Percentiles rank a stretch among this genome's conserved stretches.
phyloP scores from a whole-genome alignment of 53 echinoderm and acorn worm genomes.

The Paracentrotus lividus region DNA sequence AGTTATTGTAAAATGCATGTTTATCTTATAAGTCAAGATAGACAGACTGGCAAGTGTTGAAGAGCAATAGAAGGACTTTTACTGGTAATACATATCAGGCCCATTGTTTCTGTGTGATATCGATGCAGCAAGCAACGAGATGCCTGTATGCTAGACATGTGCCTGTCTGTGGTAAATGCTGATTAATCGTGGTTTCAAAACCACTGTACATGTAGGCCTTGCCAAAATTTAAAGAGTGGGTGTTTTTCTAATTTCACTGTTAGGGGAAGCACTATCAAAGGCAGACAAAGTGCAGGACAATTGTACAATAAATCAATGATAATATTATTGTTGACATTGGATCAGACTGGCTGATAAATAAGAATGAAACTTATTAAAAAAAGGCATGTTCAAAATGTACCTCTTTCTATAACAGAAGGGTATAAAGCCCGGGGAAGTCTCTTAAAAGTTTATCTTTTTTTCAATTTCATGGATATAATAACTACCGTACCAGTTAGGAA shows the following conservation, averaged over 20 bases:
- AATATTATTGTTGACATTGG: too few species aligned
- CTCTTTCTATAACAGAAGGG: background rate
- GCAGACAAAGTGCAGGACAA: background rate
- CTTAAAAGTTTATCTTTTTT: background rate
- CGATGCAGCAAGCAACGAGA: background rate
- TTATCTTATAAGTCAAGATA: background rate
- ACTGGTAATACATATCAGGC: background rate
- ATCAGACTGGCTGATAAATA: too few species aligned
- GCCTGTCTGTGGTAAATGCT: background rate
- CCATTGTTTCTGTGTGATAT: background rate
- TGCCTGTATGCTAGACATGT: background rate
- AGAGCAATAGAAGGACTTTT: background rate
- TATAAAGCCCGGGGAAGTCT: background rate
- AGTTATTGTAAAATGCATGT: background rate
- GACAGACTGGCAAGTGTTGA: background rate
- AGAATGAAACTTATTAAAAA: background rate
- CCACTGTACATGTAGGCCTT: background rate
- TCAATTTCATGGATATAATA: too few species aligned
- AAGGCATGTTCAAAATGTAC: background rate
- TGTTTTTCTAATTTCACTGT: too few species aligned
- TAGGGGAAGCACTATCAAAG: background rate
- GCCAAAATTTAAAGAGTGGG: too few species aligned
- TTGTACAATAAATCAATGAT: background rate
- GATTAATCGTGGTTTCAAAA: slow-evolving; percentile 44
- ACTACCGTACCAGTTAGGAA: too few species aligned